Evolutionary conservation across 2,888 invertebrate species (phyloP), one percentile per base, ranked within the genome.

Genomic region (Rhagonycha lutea): DNA sequence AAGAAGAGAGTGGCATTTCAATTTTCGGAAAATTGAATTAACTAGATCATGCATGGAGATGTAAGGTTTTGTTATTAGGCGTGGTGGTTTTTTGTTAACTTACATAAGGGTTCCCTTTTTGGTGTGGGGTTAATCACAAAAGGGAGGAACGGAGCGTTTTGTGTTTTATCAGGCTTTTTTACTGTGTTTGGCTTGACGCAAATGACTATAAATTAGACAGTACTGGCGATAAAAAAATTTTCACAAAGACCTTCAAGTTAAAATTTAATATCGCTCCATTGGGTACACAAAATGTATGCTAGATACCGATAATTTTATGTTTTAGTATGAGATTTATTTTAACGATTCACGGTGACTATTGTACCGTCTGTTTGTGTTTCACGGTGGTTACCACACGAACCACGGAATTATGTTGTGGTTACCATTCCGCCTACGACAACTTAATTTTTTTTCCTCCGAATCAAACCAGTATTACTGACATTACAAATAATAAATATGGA

Each of bases 91-190:
- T 65, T 65, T 23, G 63, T 23, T 23, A 12, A 65, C 63, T 65
- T 26, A 65, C 26, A 65, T 24, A 65, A 65, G 63, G 24, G 24
- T 24, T 61, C 24, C 63, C 47, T 47, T 47, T 47, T n/a, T n/a
- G 47, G 63, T 26, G 23, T 65, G 26, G 63, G 12, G 63, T 65
- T 65, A 65, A 65, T 65, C 63, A 65, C 63, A 65, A 65, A 65
- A 65, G 63, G 24, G 24, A 65, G 63, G 63, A 65, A 65, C 26
- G 63, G 63, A 65, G 63, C 23, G 26, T 65, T 65, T 65, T 65
- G 26, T 65, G 63, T 65, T 65, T 65, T 65, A 65, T 65, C 63
- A 65, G 63, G 23, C 26, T 65, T 65, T 65, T 65, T 65, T 65
- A 65, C 63, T 65, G n/a, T 65, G 63, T 26, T 65, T 65, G 63